Base-by-base conservation (phyloP, 1,140 invertebrate species). In the Akabosia matsudoensis region DNA sequence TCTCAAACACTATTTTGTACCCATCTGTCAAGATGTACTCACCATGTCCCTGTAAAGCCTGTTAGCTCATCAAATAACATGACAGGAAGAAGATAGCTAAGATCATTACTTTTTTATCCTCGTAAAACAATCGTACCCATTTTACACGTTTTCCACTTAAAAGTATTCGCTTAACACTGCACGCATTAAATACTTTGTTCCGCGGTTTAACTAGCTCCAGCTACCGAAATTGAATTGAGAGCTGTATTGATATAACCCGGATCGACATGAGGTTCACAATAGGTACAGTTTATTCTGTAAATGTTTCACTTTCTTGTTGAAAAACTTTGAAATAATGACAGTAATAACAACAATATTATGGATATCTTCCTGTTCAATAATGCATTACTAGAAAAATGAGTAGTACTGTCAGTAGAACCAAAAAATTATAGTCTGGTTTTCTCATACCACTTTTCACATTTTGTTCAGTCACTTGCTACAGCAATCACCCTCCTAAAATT, bases 361-460 rank as follows among this genome's bases (percentile, higher is more conserved):
- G 54, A 56, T 56, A 56, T 56, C 54, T 56, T 56, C 54, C 54
- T 56, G 54, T 56, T 56, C 54, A 56, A 56, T 56, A 56, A 56
- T 56, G n/a, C 54, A 56, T 56, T 56, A 45, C 37, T 7, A 45
- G 37, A 45, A 45, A 45, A 18, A 45, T 45, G 37, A 45, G 37
- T 10, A 45, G 37, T n/a, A n/a, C n/a, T n/a, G n/a, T n/a, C n/a
- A n/a, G n/a, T n/a, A n/a, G n/a, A n/a, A n/a, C n/a, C n/a, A n/a
- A n/a, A n/a, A n/a, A n/a, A n/a, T n/a, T n/a, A n/a, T n/a, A n/a
- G n/a, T n/a, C n/a, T n/a, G n/a, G n/a, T n/a, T n/a, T n/a, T n/a
- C n/a, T n/a, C n/a, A n/a, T n/a, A n/a, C n/a, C n/a, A n/a, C n/a
- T n/a, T n/a, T n/a, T n/a, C n/a, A n/a, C n/a, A n/a, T n/a, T n/a